A percentile compares a stretch with the other conserved stretches of the same genome.
Evolutionary conservation across 2,888 invertebrate species (phyloP).

Genomic region (Patella depressa): DNA sequence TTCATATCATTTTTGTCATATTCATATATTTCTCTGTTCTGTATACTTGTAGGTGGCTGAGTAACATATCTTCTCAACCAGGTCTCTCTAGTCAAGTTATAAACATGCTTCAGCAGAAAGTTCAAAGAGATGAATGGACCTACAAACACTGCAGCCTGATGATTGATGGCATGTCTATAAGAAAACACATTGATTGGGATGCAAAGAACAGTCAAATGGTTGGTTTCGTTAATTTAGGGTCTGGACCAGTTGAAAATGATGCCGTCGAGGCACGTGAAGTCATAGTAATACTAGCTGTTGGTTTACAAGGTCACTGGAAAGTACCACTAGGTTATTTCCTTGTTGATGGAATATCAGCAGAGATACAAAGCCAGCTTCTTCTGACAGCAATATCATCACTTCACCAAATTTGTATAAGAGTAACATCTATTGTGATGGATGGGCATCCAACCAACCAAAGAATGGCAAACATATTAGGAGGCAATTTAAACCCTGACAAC

Average conservation of each 20-base stretch:
- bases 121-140: background rate
- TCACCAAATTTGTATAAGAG: background rate
- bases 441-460: slow-evolving; percentile 11
- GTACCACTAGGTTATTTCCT: background rate
- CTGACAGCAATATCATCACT: background rate
- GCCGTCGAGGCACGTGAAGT: background rate
- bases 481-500: slow-evolving; percentile 16
- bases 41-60: background rate
- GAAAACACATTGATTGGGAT: background rate
- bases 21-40: too few relatives aligned
- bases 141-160: background rate
- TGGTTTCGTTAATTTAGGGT: background rate
- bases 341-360: background rate
- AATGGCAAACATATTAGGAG: slow-evolving; percentile 12
- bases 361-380: background rate
- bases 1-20: too few relatives aligned
- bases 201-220: background rate
- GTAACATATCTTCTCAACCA: background rate
- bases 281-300: background rate
- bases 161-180: background rate
- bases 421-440: background rate
- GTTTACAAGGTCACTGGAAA: slow-evolving; percentile 1
- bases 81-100: background rate
- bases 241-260: background rate
- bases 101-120: background rate